These are phyloP conservation scores for Chouioia cunea DNA, from an alignment of 2,888 invertebrate genomes.

Conservation along the genomic window DNA sequence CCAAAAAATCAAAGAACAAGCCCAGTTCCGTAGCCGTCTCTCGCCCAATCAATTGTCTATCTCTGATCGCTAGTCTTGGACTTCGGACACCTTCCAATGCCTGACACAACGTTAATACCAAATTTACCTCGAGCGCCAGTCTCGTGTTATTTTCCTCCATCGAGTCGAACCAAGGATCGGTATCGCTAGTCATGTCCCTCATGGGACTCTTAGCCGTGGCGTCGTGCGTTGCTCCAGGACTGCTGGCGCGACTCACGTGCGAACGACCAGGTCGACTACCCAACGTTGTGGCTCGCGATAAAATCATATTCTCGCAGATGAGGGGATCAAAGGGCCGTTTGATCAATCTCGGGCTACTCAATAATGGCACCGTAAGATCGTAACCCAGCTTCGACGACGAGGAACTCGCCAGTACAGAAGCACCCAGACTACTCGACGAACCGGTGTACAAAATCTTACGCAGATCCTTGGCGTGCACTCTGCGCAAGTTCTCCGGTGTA, in stretches of 20 bases:
- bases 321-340: slow-evolving; percentile 65
- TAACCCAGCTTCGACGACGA: slow-evolving; percentile 49
- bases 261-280: slow-evolving; percentile 56
- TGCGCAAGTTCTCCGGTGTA: slow-evolving; percentile 60
- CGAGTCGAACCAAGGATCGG: slow-evolving; percentile 65
- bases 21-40: slow-evolving; percentile 66
- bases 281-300: slow-evolving; percentile 63
- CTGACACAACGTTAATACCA: slow-evolving; percentile 63
- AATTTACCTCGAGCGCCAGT: slow-evolving; percentile 64
- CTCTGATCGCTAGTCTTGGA: slow-evolving; percentile 62
- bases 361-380: slow-evolving; percentile 61
- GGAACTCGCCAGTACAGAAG: slow-evolving; percentile 46
- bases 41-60: slow-evolving; percentile 64
- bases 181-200: slow-evolving; percentile 48
- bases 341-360: slow-evolving; percentile 63
- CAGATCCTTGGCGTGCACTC: slow-evolving; percentile 62
- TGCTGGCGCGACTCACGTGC: slow-evolving; percentile 56
- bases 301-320: slow-evolving; percentile 66
- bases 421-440: slow-evolving; percentile 43
- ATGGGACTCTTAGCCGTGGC: slow-evolving; percentile 35
- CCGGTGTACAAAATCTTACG: slow-evolving; percentile 58
- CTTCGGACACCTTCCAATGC: slow-evolving; percentile 64
- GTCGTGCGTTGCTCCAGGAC: slow-evolving; percentile 40
- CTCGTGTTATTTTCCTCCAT: slow-evolving; percentile 66
- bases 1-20: slow-evolving; percentile 65